Conservation (phyloP, 1,140 invertebrate species). For the Asbolus verrucosus region DNA sequence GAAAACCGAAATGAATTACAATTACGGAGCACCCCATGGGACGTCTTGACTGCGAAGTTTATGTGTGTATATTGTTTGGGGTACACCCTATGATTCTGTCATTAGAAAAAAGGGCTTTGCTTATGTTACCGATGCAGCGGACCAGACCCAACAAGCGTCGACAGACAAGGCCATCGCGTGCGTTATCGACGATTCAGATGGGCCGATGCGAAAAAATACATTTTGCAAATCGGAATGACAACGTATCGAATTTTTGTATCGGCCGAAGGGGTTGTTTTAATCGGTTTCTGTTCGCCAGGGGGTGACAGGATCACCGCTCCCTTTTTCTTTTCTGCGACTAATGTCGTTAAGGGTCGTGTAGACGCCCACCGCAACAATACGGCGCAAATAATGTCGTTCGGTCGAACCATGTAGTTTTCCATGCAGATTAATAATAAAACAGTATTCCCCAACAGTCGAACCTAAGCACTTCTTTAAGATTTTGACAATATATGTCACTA, state of each 20-base stretch:
- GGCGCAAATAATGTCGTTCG: conserved; percentile 48
- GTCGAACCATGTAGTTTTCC: conserved; percentile 14
- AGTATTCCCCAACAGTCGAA: no score
- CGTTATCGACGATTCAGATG: conserved; percentile 41
- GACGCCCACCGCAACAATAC: conserved; percentile 56
- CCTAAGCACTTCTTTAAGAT: no score
- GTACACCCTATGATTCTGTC: conserved; percentile 57
- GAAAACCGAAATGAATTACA: conserved; percentile 47
- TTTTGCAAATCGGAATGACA: conserved; percentile 58
- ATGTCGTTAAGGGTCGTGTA: conserved; percentile 54
- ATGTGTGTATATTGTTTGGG: conserved; percentile 49
- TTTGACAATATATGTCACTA: no score
- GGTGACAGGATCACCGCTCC: conserved; percentile 53
- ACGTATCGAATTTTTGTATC: conserved; percentile 58
- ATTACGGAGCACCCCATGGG: conserved; percentile 38
- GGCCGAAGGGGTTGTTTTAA: conserved; percentile 58
- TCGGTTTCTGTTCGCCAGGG: conserved; percentile 55
- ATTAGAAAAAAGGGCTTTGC: conserved; percentile 56
- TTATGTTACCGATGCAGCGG: conserved; percentile 42
- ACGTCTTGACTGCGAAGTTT: conserved; percentile 52
- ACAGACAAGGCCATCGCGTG: conserved; percentile 4
- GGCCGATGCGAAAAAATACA: conserved; percentile 52
- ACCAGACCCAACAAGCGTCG: conserved; percentile 24
- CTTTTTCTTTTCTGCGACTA: conserved; percentile 40
- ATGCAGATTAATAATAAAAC: conserved; percentile 35